Evolutionary conservation across 2,113 vertebrate genomes (phyloP), one percentile per base, ranked within the genome.

Genomic region (Thymallus thymallus): DNA sequence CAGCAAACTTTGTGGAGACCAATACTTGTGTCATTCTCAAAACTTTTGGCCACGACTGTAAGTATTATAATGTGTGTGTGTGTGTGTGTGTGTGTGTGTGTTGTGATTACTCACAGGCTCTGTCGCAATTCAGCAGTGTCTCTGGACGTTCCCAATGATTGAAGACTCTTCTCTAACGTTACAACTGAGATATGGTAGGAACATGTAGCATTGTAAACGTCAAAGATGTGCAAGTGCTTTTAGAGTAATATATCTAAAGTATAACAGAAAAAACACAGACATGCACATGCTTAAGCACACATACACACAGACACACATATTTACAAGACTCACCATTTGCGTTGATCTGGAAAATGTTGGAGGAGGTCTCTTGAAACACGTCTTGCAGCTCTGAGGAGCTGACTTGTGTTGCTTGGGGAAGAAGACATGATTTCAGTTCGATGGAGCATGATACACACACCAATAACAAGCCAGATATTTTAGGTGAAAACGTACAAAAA

Each of bases 121-220:
- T 95, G 94, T 68, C 94, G 92, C 56, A 97, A 92, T 87, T 97
- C 96, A 75, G 90, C 92, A 12, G 93, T 95, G 74, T 97, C 95
- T 58, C 90, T 93, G 0, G 93, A 92, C 1, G 93, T 95, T 51
- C 96, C 95, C 87, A 98, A 80, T 13, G 93, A 94, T 63, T 88
- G 92, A 73, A 97, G 93, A 69, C 88, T 95, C 87, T 93, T 93
- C 90, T 98, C 95, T 86, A 97, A 82, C 77, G 94, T 93, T 32
- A 94, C 93, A 80, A 96, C 95, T 97, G 90, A 51, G 5, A 51
- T 5, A 3, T 41, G 77, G 56, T n/a, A 82, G 62, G 46, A 68
- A 80, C 35, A 82, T 41, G 9, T 41, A 41, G 35, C 7, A 41
- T 3, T 10, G 35, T 41, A 10, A 41, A 41, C 35, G 10, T n/a